Conservation (phyloP, 2,888 invertebrate species). For the Torymus auratus region DNA sequence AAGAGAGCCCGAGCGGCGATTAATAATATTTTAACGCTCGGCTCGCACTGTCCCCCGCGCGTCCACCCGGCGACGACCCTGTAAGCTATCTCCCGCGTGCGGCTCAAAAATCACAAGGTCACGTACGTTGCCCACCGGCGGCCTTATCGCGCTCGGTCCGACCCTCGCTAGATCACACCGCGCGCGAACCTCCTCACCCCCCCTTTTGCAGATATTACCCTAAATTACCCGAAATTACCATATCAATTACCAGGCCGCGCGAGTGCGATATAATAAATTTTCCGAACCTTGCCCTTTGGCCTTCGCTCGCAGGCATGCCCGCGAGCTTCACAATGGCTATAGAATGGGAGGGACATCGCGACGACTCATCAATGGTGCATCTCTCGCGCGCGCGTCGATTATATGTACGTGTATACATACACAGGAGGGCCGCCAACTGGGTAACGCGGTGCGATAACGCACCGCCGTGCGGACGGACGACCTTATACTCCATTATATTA, state of each 20-base stretch:
- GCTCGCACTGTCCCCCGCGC: background rate
- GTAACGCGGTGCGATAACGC: no score
- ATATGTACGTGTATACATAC: no score
- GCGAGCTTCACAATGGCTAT: no score
- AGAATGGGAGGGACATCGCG: no score
- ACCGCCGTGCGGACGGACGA: background rate
- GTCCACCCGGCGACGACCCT: conserved; percentile 17
- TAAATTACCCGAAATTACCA: conserved; percentile 49
- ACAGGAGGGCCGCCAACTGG: no score
- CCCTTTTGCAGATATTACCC: conserved; percentile 1
- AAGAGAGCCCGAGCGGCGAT: conserved; percentile 15
- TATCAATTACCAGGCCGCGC: conserved; percentile 38
- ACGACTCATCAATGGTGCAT: no score
- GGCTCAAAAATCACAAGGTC: conserved; percentile 44
- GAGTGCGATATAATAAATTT: conserved; percentile 26
- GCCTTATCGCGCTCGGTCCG: conserved; percentile 24
- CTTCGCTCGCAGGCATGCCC: no score
- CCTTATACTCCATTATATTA: conserved; percentile 39
- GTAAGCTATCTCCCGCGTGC: conserved; percentile 23
- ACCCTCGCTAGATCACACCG: conserved; percentile 12
- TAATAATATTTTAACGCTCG: conserved; percentile 46
- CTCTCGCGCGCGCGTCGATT: no score
- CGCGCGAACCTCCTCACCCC: background rate
- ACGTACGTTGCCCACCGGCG: conserved; percentile 30
- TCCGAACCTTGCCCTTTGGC: background rate